Evolutionary conservation across 2,797 vertebrate species (phyloP), one percentile per base, ranked within the genome.

Genomic region (Rhinatrema bivittatum): DNA sequence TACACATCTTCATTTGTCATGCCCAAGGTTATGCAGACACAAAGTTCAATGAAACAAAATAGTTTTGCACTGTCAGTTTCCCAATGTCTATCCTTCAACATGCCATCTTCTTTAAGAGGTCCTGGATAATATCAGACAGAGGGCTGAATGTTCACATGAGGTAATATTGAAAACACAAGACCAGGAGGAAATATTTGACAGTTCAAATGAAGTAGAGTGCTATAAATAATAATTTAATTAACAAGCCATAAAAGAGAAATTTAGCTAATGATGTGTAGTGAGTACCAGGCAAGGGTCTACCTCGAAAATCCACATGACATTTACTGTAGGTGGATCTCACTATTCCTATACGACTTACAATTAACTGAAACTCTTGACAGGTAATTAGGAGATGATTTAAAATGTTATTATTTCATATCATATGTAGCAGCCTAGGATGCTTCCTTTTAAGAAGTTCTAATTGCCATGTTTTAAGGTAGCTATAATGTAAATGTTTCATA

Each of bases 1-100:
- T 55, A 72, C 64, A 56, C 55, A 59, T 64, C 29, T 56, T 64
- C 55, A 55, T 70, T 69, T 68, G 50, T 70, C 62, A 59, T 72
- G 41, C 65, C 74, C 62, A 72, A 74, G 67, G 62, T 70, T 69
- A 64, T 50, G 30, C 44, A 46, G 52, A 62, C 23, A 49, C 56
- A 65, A 64, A 52, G 67, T 65, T 63, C 33, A 55, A 66, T 42
- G 36, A 56, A 51, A 29, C 29, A 34, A 53, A 63, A 55, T 33
- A 49, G 33, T 32, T 40, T 57, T 20, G 39, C 61, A 46, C 43
- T 62, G 26, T 65, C 7, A 20, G 48, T 61, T 60, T 2, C 3
- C 45, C 54, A 52, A 14, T 53, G 17, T 31, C 16, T 56, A 36
- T 46, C 17, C 26, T 34, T 65, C 57, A 54, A 25, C 47, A 25